Conservation (phyloP, 2,797 vertebrate species). For the Anolis apletophallus region DNA sequence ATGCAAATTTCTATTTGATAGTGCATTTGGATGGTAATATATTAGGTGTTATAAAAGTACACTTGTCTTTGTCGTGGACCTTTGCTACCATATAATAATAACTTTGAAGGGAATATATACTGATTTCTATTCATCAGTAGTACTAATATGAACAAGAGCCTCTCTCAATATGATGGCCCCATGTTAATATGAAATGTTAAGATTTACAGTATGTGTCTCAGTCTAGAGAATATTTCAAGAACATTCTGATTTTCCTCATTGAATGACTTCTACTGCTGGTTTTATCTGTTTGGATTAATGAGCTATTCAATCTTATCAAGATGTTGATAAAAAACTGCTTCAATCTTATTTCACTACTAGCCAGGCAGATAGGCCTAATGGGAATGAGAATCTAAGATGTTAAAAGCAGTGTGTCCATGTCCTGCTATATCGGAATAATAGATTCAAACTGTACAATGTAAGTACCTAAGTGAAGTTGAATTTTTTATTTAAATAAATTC, state of each 20-base stretch:
- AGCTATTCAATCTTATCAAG: background rate
- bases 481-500: background rate
- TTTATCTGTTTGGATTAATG: background rate
- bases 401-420: background rate
- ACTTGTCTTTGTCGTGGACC: slow-evolving; percentile 61
- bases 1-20: slow-evolving; percentile 74
- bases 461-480: background rate
- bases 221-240: slow-evolving; percentile 63
- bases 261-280: background rate
- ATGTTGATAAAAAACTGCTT: background rate
- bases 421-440: background rate
- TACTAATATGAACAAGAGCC: slow-evolving; percentile 42
- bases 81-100: slow-evolving; percentile 48
- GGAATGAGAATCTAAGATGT: background rate
- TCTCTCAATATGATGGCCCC: slow-evolving; percentile 30
- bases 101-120: slow-evolving; percentile 43
- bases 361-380: background rate
- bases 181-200: slow-evolving; percentile 26
- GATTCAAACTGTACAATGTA: background rate
- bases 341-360: background rate
- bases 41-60: slow-evolving; percentile 66
- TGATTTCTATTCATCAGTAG: slow-evolving; percentile 47
- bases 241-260: slow-evolving; percentile 36
- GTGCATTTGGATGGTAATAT: slow-evolving; percentile 61
- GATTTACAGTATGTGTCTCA: slow-evolving; percentile 53